A percentile compares a stretch with the other conserved stretches of the same genome.
Evolutionary conservation across 2,797 vertebrate genomes (phyloP).

Genomic region (Danio jaintianensis): DNA sequence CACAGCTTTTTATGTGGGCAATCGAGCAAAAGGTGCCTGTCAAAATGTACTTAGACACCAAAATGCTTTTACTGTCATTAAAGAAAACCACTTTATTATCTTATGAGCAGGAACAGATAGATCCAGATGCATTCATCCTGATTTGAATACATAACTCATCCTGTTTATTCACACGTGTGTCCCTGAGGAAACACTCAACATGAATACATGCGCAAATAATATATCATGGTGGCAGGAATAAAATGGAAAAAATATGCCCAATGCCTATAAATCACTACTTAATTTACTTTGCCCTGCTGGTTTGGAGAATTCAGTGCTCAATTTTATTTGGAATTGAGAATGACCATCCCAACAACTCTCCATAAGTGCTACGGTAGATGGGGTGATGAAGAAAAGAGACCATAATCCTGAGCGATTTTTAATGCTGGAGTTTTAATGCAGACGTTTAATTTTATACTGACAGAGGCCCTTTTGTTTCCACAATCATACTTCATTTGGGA

Average conservation of each 20-base stretch:
- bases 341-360: constrained; percentile 39
- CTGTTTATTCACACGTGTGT: constrained; percentile 54
- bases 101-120: constrained; percentile 52
- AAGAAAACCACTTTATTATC: constrained; percentile 60
- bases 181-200: constrained; percentile 59
- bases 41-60: constrained; percentile 48
- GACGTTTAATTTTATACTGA: too few species aligned
- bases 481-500: too few species aligned
- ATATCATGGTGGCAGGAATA: constrained; percentile 64
- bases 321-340: constrained; percentile 48
- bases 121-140: constrained; percentile 49
- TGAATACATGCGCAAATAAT: constrained; percentile 58
- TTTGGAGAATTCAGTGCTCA: constrained; percentile 51
- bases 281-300: constrained; percentile 58
- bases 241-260: constrained; percentile 60
- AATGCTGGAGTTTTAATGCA: too few species aligned
- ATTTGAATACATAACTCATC: constrained; percentile 63
- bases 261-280: constrained; percentile 63
- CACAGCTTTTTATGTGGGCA: constrained; percentile 13
- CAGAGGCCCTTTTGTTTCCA: too few species aligned
- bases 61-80: constrained; percentile 57
- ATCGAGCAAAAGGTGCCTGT: constrained; percentile 46
- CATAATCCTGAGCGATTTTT: background rate
- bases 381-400: constrained; percentile 34
- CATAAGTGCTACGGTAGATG: constrained; percentile 19